Evolutionary conservation across 2,888 invertebrate species (phyloP).

Genomic region (Acrobasis repandana): DNA sequence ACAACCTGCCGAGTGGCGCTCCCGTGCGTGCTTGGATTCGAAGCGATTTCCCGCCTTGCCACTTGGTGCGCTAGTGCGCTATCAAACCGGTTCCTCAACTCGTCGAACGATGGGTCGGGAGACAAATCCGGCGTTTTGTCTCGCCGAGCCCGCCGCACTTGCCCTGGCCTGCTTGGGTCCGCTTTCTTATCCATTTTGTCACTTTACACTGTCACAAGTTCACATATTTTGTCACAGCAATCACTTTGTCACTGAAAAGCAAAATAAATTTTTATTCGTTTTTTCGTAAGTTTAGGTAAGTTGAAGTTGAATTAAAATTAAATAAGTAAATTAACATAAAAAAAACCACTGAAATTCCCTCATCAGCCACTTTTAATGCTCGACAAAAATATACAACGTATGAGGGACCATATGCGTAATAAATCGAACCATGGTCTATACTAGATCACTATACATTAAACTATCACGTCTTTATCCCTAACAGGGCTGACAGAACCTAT

Average conservation of each 20-base stretch:
- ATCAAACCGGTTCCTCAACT: constrained; percentile 72
- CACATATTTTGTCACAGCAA: constrained; percentile 35
- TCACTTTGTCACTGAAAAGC: constrained; percentile 22
- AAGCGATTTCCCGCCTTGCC: constrained; percentile 64
- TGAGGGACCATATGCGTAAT: no score
- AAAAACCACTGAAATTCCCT: no score
- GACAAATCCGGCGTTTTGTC: constrained; percentile 63
- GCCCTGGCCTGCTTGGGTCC: constrained; percentile 48
- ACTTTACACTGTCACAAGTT: constrained; percentile 47
- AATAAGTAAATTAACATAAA: no score
- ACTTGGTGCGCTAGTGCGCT: constrained; percentile 59
- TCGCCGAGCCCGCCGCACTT: constrained; percentile 56
- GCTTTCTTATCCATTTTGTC: constrained; percentile 62
- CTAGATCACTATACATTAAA: no score
- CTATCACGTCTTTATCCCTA: no score
- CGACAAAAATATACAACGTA: no score
- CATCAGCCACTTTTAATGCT: no score
- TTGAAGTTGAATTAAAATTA: no score
- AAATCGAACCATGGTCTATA: no score
- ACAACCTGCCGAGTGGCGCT: constrained; percentile 78
- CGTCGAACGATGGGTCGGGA: constrained; percentile 69
- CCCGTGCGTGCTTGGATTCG: constrained; percentile 75
- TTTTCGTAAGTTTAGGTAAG: neutral
- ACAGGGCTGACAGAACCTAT: no score
- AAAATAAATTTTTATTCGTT: neutral